Evolutionary conservation across 2,888 invertebrate species (phyloP), one percentile per base, ranked within the genome.

Genomic region (Sarcophaga rosellei): DNA sequence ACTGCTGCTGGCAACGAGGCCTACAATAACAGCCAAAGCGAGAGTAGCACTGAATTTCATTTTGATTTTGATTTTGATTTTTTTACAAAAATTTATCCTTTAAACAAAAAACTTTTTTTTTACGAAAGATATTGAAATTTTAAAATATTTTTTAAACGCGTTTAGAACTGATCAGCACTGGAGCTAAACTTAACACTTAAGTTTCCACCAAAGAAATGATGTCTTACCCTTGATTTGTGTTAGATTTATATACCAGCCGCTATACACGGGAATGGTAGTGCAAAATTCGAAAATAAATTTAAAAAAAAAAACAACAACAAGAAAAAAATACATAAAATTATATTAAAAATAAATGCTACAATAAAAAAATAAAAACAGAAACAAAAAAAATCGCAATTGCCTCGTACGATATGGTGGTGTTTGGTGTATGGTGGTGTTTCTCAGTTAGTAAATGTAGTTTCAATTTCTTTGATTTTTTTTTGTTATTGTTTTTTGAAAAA

Each of bases 141-240:
- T 44, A 35, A 44, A 66, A 66, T 4, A 75, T 69, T 45, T 17
- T 47, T 70, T 84, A 35, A 35, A 35, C 70, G 59, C 72, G 62
- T 82, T 86, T 88, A 87, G 89, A 87, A 81, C 89, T 90, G 91
- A 91, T 90, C 90, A 91, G 87, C 88, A 89, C 91, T 91, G 92
- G 93, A 93, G 93, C 93, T 93, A 93, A 93, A 93, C 93, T 92
- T 93, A 90, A 90, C 92, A 90, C 91, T 91, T 90, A 92, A 93
- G 93, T 93, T 93, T 93, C 93, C 93, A 93, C 93, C 93, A 91
- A 92, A 91, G 92, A 91, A 93, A 91, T 93, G 93, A 93, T 93
- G 91, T 89, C 91, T 90, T 89, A 74, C 81, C 89, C 89, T 83
- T 87, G 90, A 88, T 90, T 88, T 89, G 90, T 90, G 91, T 93